Evolutionary conservation across 2,797 vertebrate species (phyloP), one percentile per base, ranked within the genome.

Genomic region (Myotis pilosus): DNA sequence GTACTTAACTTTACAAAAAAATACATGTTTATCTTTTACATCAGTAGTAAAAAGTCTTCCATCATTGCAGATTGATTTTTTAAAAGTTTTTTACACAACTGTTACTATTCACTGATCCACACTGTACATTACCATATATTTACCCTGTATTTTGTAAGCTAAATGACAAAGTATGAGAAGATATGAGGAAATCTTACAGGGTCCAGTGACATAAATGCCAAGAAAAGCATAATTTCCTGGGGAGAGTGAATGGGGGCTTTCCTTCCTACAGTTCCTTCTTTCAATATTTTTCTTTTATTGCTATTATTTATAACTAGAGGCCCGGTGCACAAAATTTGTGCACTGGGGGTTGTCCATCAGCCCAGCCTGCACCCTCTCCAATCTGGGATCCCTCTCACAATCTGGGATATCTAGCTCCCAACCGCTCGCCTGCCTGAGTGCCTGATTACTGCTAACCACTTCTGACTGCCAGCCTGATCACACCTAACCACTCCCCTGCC

Each of bases 1-100:
- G 16, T 87, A 92, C 74, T 94, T 94, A 82, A 66, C 17, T 91
- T 86, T 93, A 78, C 17, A 68, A 30, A 96, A 80, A 86, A 79
- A 62, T 19, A 74, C 2, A 25, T 62, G 79, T 81, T 68, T 64
- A 13, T 12, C 19, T 90, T 82, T 89, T 71, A 82, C 53, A 2
- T 76, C 44, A 71, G 12, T 47, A 47, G 0, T 90, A 11, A 85
- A 86, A 81, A 76, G 33, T 23, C 25, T 8, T 16, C 30, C 41
- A 62, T 89, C 2, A 36, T 74, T 87, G 55, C 10, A 53, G 7
- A 79, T 5, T 66, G 64, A 86, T 55, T 74, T 93, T 80, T 80
- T 82, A 33, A 5, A 71, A 68, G 23, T 38, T 47, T 94, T 95
- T 96, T 38, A 62, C 62, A 57, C 44, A 89, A n/a, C 72, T 78